Evolutionary conservation across 92 coral and sea anemone species (phyloP), one percentile per base, ranked within the genome.

Genomic region (Phymanthus crucifer): DNA sequence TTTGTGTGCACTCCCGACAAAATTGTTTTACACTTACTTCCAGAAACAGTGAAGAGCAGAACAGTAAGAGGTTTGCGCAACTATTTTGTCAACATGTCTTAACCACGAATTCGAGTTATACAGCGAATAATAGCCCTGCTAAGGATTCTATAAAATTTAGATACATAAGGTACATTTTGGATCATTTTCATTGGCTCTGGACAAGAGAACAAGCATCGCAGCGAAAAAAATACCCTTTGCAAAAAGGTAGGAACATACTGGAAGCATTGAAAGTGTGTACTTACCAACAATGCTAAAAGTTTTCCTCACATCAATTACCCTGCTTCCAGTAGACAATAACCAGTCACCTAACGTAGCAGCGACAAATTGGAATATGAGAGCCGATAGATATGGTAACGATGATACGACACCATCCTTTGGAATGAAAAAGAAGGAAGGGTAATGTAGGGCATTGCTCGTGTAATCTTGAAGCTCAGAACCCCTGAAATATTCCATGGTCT

Each of bases 351-450:
- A 52, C 0, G 94, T 91, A 21, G 89, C 57, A 8, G 85, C 75
- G 19, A 93, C 90, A 29, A 75, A 76, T 26, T 72, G 11, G 32
- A 93, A 61, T 32, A 86, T 80, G 56, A 88, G 4, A 24, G 35
- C 66, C 14, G 79, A 69, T 27, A 84, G 54, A 77, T 83, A 93
- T 1, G 99, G 99, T n/a, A 95, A 75, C 19, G 96, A 95, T 24
- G 99, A 95, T 48, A 93, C 23, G 33, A 93, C 10, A 50, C 99
- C 99, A 78, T 95, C 90, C 99, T 95, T 72, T 26, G 76, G 45
- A 71, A 34, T 29, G 67, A 68, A 18, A 34, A 40, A 1, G 9
- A 47, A 71, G 5, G 57, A 29, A 4, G 18, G 7, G 31, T 3
- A 54, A 54, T 21, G 12, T n/a, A 1, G n/a, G n/a, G n/a, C 21